Percentiles rank a stretch among this genome's conserved stretches.
Conservation (phyloP, 2,113 vertebrate species). For the Lasiurus cinereus region DNA sequence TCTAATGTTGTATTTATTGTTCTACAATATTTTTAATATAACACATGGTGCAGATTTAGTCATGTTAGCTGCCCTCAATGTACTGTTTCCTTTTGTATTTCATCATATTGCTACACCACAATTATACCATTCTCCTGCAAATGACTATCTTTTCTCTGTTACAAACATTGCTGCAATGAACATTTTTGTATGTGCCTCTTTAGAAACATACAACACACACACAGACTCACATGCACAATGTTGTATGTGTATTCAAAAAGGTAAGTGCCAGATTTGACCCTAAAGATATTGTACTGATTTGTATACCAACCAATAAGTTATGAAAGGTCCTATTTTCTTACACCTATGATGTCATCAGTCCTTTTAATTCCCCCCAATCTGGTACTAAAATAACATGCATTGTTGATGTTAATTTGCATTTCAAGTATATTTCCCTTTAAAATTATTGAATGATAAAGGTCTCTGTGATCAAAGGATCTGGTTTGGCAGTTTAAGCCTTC, state of each 20-base stretch:
- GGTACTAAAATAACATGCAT: slow-evolving; percentile 1
- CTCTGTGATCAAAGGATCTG: not conserved
- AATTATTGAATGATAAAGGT: not conserved
- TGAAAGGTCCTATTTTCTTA: not conserved
- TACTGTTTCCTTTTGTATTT: not conserved
- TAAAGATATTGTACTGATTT: not conserved
- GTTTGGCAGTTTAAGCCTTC: not conserved
- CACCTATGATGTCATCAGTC: not conserved
- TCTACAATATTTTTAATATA: not conserved
- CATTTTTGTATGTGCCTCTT: not conserved
- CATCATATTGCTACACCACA: not conserved
- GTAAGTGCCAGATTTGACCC: not conserved
- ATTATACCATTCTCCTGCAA: not conserved
- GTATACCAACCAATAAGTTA: not conserved
- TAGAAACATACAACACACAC: not conserved
- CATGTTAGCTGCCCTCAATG: not conserved
- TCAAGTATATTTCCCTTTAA: slow-evolving; percentile 8
- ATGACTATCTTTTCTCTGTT: not conserved
- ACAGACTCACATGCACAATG: not conserved
- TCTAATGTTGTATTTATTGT: not conserved
- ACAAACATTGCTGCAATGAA: not conserved
- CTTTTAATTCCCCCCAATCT: not conserved
- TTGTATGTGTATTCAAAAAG: not conserved
- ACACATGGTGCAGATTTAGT: not conserved
- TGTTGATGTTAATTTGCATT: slow-evolving; percentile 53